Evolutionary conservation across 2,797 vertebrate species (phyloP), one percentile per base, ranked within the genome.

Genomic region (Pipistrellus pipistrellus): DNA sequence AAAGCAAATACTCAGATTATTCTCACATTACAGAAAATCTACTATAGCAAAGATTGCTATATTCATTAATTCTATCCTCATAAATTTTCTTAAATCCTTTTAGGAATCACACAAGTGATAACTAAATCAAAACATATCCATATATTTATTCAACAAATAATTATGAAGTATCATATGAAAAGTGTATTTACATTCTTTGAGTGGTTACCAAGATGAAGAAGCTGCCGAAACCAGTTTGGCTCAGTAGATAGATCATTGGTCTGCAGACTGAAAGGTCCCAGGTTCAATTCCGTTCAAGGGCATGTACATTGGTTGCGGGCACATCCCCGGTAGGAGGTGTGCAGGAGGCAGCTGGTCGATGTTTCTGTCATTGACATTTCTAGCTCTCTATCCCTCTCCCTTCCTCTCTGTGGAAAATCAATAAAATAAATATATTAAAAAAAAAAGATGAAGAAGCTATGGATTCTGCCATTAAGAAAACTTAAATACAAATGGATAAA

Each of bases 111-210:
- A 48, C 35, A 35, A 55, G 55, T 27, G 38, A 13, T 82, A 85
- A 55, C 30, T 78, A 76, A 82, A 73, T 84, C 20, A 59, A 55
- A n/a, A 76, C 10, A 35, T 38, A 64, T 8, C 8, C 11, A 96
- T 55, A 64, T 57, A 73, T 51, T 82, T 85, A 85, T 85, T 66
- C 62, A 85, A 85, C 9, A 72, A 46, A 62, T 69, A 75, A 72
- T 69, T 64, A 82, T 84, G 27, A 95, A 81, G 1, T 55, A 46
- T 23, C 44, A 73, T 44, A 35, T 44, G 13, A 88, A 62, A 66
- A 72, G 18, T 32, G 30, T 66, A 71, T 76, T 68, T 91, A 64
- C 3, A 88, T 82, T 4, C 2, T 3, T 57, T n/a, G 17, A 71
- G 10, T 73, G 9, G 41, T 48, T 44, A 73, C 0, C 32, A 82